phyloP scores from a whole-genome alignment of 2,797 vertebrate genomes.

The Enteromius fasciolatus region DNA sequence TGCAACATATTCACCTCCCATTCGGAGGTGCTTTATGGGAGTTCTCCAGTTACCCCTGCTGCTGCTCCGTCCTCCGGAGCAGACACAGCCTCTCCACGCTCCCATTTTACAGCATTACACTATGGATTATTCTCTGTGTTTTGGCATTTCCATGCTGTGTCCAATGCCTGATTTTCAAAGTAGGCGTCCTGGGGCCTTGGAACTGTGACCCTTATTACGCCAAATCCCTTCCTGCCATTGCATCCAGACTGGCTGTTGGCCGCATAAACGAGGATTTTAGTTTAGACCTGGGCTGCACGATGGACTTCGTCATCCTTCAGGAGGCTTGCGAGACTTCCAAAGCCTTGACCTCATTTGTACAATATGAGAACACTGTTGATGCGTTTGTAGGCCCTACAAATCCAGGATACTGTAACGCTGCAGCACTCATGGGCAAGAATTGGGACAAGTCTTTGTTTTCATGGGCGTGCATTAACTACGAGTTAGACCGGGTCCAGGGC shows the following conservation, averaged over 20 bases:
- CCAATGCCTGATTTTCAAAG: conserved; percentile 77
- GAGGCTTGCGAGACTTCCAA: conserved; percentile 80
- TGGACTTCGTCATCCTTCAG: conserved; percentile 75
- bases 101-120: conserved; percentile 65
- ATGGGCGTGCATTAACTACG: conserved; percentile 76
- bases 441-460: conserved; percentile 82
- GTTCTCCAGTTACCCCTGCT: conserved; percentile 64
- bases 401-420: conserved; percentile 81
- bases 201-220: conserved; percentile 76
- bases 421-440: conserved; percentile 77
- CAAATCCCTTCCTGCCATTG: conserved; percentile 72
- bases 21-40: conserved; percentile 70
- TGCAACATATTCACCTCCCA: conserved; percentile 75
- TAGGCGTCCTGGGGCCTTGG: conserved; percentile 82
- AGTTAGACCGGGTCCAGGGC: conserved; percentile 69
- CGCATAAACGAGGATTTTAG: conserved; percentile 73
- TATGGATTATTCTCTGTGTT: conserved; percentile 77
- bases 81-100: conserved; percentile 62
- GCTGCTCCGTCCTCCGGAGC: conserved; percentile 59
- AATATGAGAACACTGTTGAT: conserved; percentile 70
- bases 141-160: conserved; percentile 75
- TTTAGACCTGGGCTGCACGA: conserved; percentile 68
- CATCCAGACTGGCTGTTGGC: conserved; percentile 72
- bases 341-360: conserved; percentile 76
- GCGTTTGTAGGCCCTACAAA: conserved; percentile 77